A percentile compares a stretch with the other conserved stretches of the same genome.
Evolutionary conservation across 2,113 vertebrate genomes (phyloP).

Genomic region (Monopterus albus): DNA sequence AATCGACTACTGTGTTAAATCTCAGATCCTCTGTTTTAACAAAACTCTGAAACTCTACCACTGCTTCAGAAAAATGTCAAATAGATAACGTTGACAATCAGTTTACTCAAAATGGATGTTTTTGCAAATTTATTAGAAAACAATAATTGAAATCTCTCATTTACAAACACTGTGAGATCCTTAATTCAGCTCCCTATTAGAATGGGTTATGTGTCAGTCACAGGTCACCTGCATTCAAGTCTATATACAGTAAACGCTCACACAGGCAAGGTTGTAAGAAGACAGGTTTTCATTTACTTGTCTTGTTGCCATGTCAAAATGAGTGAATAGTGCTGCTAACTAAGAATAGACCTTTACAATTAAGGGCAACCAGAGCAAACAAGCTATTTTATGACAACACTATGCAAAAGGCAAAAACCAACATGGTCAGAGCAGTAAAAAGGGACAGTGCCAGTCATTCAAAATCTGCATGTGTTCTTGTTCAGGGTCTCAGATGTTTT

Average conservation of each 20-base stretch:
- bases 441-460: slow-evolving; percentile 9
- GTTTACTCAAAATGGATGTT: too few species aligned
- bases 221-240: not conserved
- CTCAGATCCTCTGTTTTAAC: too few species aligned
- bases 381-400: not conserved
- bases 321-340: not conserved
- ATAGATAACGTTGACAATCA: too few species aligned
- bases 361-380: not conserved
- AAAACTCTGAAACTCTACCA: too few species aligned
- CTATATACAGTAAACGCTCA: not conserved
- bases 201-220: not conserved
- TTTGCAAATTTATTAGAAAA: too few species aligned
- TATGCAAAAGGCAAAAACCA: slow-evolving; percentile 1
- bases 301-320: not conserved
- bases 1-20: too few species aligned
- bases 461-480: slow-evolving; percentile 21
- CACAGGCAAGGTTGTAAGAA: not conserved
- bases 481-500: slow-evolving; percentile 54
- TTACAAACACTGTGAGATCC: too few species aligned
- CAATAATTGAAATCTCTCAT: too few species aligned
- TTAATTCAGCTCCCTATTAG: not conserved
- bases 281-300: not conserved
- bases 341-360: not conserved
- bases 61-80: too few species aligned
- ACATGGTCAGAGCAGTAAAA: not conserved